Conservation (phyloP, 1,140 invertebrate genomes). For the Heliconius nattereri region DNA sequence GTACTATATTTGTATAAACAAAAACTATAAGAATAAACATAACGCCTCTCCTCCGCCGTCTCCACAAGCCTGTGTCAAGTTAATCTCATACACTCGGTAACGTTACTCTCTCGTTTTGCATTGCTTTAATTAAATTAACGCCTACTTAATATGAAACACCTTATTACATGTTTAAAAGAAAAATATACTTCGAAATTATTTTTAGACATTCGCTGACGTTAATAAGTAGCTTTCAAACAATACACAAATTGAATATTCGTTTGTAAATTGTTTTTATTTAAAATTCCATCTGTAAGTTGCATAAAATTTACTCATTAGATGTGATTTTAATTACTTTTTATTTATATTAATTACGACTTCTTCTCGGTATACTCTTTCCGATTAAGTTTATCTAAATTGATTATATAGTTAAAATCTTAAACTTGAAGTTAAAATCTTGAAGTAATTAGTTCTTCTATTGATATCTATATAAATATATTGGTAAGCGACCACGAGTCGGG, state of each 20-base stretch:
- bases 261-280: too few relatives aligned
- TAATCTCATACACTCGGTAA: slow-evolving; percentile 4
- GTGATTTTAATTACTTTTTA: too few relatives aligned
- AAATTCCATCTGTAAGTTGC: too few relatives aligned
- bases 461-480: background rate
- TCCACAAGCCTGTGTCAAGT: background rate
- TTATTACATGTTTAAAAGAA: background rate
- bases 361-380: too few relatives aligned
- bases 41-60: background rate
- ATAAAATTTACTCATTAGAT: too few relatives aligned
- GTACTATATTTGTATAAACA: too few relatives aligned
- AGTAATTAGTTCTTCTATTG: background rate
- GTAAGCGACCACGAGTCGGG: background rate
- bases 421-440: too few relatives aligned
- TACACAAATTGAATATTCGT: too few relatives aligned
- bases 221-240: background rate
- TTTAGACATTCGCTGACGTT: background rate
- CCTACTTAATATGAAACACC: background rate
- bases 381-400: too few relatives aligned
- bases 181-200: background rate
- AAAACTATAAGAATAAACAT: background rate
- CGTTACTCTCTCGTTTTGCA: background rate
- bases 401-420: too few relatives aligned
- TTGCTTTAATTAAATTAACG: background rate
- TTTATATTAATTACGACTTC: too few relatives aligned